Conservation (phyloP, 2,888 invertebrate species). For the Hydropsyche betteni region DNA sequence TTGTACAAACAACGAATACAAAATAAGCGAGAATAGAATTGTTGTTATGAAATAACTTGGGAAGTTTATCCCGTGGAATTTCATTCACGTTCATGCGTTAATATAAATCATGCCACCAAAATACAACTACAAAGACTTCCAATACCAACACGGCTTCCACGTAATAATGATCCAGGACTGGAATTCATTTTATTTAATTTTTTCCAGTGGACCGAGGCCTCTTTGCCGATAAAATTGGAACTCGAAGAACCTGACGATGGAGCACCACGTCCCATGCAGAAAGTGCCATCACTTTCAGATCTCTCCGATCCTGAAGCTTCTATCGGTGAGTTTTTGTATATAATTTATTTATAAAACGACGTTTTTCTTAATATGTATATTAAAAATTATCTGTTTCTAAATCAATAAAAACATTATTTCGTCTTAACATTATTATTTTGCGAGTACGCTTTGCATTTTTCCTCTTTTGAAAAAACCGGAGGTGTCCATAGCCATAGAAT, state of each 20-base stretch:
- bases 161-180: no score
- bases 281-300: constrained; percentile 90
- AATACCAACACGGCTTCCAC: no score
- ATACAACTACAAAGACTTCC: neutral
- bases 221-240: constrained; percentile 65
- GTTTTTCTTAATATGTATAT: no score
- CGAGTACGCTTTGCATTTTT: no score
- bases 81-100: neutral
- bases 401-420: no score
- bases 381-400: no score
- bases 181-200: neutral
- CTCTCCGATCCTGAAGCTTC: constrained; percentile 91
- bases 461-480: no score
- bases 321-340: constrained; percentile 75
- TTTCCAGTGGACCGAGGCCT: constrained; percentile 58
- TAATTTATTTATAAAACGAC: neutral
- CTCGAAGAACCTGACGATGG: constrained; percentile 70
- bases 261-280: constrained; percentile 78
- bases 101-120: neutral
- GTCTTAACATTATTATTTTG: no score
- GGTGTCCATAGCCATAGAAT: no score
- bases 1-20: no score
- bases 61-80: constrained; percentile 4
- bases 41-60: constrained; percentile 4
- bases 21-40: neutral